These are phyloP conservation scores for Heteronetta atricapilla DNA, from an alignment of 2,113 vertebrate species.

Conservation along the genomic window DNA sequence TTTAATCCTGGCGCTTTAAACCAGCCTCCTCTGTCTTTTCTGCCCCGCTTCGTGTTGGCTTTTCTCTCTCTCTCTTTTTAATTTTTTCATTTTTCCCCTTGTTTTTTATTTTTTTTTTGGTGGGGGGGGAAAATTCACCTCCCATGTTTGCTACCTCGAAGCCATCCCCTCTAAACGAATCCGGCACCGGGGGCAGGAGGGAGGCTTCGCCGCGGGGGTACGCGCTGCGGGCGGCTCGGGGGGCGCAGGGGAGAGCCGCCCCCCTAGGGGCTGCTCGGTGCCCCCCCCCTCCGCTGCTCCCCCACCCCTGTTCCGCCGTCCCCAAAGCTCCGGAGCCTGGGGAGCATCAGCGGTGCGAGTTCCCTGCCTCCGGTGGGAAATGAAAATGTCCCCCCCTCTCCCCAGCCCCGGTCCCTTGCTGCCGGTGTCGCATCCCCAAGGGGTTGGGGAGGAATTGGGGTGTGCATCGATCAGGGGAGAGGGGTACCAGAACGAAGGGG, in stretches of 20 bases:
- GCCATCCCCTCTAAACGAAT: background rate
- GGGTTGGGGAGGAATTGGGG: accelerated
- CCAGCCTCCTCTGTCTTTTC: background rate
- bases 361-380: accelerated
- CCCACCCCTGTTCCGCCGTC: background rate
- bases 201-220: too few relatives aligned
- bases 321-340: too few relatives aligned
- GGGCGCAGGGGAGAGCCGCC: background rate
- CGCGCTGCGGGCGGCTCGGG: background rate
- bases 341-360: background rate
- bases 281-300: background rate
- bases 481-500: too few relatives aligned
- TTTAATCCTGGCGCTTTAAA: constrained; percentile 14
- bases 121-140: background rate
- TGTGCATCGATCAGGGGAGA: background rate
- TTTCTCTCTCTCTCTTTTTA: background rate
- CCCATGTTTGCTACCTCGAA: background rate
- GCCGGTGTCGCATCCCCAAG: accelerated
- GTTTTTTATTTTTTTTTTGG: background rate
- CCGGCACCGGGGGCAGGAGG: background rate
- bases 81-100: too few relatives aligned
- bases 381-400: too few relatives aligned
- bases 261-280: background rate
- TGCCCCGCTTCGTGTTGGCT: background rate
- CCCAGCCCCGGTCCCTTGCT: too few relatives aligned